Evolutionary conservation across 2,797 vertebrate species (phyloP), one percentile per base, ranked within the genome.

Genomic region (Sebastes hubbsi): DNA sequence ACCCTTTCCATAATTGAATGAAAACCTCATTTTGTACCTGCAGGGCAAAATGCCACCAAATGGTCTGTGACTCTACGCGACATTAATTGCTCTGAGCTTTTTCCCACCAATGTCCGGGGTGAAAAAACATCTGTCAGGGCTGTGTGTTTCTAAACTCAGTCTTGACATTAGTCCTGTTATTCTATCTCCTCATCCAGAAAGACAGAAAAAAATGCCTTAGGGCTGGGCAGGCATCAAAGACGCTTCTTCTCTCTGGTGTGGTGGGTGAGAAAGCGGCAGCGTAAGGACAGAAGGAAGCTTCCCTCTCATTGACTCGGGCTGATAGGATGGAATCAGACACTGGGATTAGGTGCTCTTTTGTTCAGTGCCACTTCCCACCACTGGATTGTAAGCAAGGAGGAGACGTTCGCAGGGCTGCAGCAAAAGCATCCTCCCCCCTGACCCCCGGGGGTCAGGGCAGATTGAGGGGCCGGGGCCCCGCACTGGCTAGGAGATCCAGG

Each of bases 291-390:
- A 91, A 95, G 95, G 94, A 96, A 93, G 91, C 93, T 95, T 95
- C 93, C 93, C 95, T 95, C 94, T 95, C 94, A 93, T 87, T 96
- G 95, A 93, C 93, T 95, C 92, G 74, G 85, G 87, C 84, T 96
- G 96, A 96, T 92, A 91, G 92, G 93, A 97, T 96, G 90, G 94
- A 95, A 93, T 95, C 93, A 95, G 96, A 96, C 96, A 96, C 91
- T 94, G 75, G 95, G 96, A 97, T 97, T 96, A 96, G 90, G 81
- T 77, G 86, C 82, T 77, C 91, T 93, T 95, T 97, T 96, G 96
- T 96, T 84, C 89, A 84, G 87, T 91, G 91, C 92, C 93, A 95
- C 95, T 96, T 95, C 95, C 95, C 95, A 95, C 93, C 94, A 75
- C 90, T 74, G 95, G 92, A 94, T 90, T 94, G 89, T 91, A 93